Evolutionary conservation across 2,113 vertebrate genomes (phyloP).

Genomic region (Paramormyrops kingsleyae): DNA sequence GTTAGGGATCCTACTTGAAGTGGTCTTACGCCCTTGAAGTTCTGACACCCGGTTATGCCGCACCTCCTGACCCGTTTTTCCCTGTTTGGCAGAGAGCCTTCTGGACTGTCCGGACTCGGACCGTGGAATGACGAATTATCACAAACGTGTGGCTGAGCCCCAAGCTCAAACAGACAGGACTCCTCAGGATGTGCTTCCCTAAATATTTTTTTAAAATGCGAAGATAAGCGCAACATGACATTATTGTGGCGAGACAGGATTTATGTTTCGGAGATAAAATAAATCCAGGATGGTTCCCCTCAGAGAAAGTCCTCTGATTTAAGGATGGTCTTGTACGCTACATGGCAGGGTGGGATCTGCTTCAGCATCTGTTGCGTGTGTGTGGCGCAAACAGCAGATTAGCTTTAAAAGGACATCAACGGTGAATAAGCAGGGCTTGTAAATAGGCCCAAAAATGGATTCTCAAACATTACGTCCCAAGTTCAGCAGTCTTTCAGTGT

Average conservation of each 20-base stretch:
- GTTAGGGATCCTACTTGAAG: not conserved
- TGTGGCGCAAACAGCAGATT: not conserved
- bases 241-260: not conserved
- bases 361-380: not conserved
- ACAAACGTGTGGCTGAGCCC: not conserved
- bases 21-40: not conserved
- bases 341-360: not conserved
- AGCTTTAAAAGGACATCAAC: not conserved
- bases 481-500: not conserved
- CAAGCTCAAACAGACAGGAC: not conserved
- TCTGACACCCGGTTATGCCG: not conserved
- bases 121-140: not conserved
- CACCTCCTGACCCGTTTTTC: not conserved
- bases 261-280: not conserved
- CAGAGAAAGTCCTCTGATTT: not conserved
- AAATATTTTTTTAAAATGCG: not conserved
- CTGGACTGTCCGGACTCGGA: not conserved
- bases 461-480: not conserved
- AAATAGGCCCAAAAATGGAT: not conserved
- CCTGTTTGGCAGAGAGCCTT: not conserved
- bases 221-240: not conserved
- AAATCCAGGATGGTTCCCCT: not conserved
- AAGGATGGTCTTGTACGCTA: not conserved
- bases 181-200: not conserved
- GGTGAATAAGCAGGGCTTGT: not conserved